phyloP scores from a whole-genome alignment of 1,140 invertebrate species.

The Conus ventricosus region DNA sequence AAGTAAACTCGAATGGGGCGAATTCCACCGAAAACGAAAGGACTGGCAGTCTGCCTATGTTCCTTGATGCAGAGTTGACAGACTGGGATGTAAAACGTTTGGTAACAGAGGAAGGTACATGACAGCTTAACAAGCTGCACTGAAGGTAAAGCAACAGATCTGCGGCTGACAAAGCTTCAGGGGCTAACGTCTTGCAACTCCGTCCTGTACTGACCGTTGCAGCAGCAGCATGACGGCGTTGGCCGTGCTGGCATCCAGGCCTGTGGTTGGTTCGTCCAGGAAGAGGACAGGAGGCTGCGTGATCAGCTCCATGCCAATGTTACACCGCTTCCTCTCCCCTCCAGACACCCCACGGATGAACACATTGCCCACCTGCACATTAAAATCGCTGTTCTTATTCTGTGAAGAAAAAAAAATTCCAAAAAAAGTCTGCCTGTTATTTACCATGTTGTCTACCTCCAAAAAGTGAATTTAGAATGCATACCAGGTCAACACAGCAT shows the following conservation, averaged over 20 bases:
- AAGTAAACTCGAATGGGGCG: too few species aligned
- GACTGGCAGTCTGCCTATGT: too few species aligned
- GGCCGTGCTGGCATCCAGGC: slow-evolving; percentile 74
- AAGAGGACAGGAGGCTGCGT: slow-evolving; percentile 73
- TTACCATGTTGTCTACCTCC: neutral
- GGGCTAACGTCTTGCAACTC: too few species aligned
- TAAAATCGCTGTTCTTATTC: too few species aligned
- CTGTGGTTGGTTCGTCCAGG: slow-evolving; percentile 75
- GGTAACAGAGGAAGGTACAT: too few species aligned
- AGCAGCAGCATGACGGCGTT: slow-evolving; percentile 72
- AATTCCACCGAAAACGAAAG: too few species aligned
- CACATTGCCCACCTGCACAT: slow-evolving; percentile 69
- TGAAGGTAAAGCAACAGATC: too few species aligned
- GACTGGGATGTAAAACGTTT: too few species aligned
- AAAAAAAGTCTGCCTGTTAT: neutral
- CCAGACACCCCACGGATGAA: slow-evolving; percentile 73
- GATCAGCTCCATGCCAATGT: slow-evolving; percentile 75
- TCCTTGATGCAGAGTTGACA: too few species aligned
- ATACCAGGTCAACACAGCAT: too few species aligned
- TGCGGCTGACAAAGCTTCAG: too few species aligned
- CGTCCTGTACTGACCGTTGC: slow-evolving; percentile 55
- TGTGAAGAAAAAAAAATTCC: neutral
- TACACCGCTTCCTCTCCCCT: slow-evolving; percentile 73
- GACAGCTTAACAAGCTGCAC: too few species aligned
- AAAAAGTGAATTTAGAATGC: neutral